Evolutionary conservation across 2,113 vertebrate species (phyloP).

Genomic region (Trichechus manatus): DNA sequence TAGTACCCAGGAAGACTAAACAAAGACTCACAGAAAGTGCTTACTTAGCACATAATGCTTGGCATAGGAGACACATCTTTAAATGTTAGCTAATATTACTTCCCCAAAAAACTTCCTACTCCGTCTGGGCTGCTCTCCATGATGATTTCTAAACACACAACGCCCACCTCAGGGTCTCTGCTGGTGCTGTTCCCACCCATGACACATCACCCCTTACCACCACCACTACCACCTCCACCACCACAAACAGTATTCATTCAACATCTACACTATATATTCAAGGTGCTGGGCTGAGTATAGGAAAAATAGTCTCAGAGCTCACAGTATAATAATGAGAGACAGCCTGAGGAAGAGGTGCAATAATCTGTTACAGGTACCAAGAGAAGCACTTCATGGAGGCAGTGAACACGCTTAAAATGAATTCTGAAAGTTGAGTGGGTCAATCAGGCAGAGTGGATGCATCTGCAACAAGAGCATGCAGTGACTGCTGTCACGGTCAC

Average conservation of each 20-base stretch:
- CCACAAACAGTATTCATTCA: background rate
- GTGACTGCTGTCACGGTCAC: background rate
- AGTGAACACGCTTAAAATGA: background rate
- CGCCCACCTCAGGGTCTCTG: background rate
- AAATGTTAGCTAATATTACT: background rate
- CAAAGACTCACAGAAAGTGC: background rate
- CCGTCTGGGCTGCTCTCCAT: background rate
- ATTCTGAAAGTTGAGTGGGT: background rate
- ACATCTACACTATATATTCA: background rate
- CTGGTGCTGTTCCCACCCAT: background rate
- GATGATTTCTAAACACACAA: conserved; percentile 1
- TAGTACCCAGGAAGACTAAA: too few relatives aligned
- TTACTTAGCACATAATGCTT: background rate
- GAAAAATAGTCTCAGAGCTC: conserved; percentile 11
- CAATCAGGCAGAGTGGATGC: background rate
- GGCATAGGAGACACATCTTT: background rate
- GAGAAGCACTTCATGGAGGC: conserved; percentile 40
- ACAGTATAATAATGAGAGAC: background rate
- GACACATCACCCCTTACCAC: background rate
- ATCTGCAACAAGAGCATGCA: background rate
- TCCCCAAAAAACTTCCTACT: background rate
- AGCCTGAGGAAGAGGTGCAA: conserved; percentile 10
- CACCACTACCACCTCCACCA: background rate
- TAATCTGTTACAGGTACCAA: background rate
- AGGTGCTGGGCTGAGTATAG: conserved; percentile 39